Evolutionary conservation across 1,140 invertebrate genomes (phyloP).

Genomic region (Caenorhabditis briggsae): DNA sequence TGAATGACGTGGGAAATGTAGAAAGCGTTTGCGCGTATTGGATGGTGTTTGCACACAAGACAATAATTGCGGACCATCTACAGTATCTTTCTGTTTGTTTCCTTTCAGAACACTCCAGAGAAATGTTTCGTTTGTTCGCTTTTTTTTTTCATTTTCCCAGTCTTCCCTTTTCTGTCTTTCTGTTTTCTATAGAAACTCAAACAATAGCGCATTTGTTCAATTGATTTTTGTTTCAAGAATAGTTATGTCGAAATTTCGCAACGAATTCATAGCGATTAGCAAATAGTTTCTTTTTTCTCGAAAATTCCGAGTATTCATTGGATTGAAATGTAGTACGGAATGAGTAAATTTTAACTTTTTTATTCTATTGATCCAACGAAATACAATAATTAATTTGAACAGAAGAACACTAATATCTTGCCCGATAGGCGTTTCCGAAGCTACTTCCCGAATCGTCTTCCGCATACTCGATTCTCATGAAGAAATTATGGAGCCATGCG

Average conservation of each 20-base stretch:
- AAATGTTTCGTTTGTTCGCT: neutral
- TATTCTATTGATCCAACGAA: no score
- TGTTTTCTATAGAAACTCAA: no score
- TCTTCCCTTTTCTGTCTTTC: no score
- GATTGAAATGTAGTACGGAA: no score
- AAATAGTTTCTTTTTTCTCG: no score
- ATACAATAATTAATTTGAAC: no score
- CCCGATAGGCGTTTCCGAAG: neutral
- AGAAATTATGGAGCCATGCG: neutral
- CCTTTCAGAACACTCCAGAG: neutral
- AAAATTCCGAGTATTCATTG: no score
- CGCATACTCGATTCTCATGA: neutral
- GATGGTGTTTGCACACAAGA: neutral
- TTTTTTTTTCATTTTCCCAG: neutral
- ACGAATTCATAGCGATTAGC: no score
- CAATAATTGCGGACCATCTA: conserved; percentile 11
- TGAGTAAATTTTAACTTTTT: no score
- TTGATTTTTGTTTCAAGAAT: no score
- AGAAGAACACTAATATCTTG: neutral
- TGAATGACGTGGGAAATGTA: conserved; percentile 13
- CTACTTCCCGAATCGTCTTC: neutral
- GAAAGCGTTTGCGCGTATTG: conserved; percentile 3
- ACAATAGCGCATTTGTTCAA: no score
- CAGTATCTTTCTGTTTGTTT: neutral
- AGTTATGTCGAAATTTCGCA: no score